Evolutionary conservation across 2,797 vertebrate genomes (phyloP), one percentile per base, ranked within the genome.

Genomic region (Parotocinclus haroldoi): DNA sequence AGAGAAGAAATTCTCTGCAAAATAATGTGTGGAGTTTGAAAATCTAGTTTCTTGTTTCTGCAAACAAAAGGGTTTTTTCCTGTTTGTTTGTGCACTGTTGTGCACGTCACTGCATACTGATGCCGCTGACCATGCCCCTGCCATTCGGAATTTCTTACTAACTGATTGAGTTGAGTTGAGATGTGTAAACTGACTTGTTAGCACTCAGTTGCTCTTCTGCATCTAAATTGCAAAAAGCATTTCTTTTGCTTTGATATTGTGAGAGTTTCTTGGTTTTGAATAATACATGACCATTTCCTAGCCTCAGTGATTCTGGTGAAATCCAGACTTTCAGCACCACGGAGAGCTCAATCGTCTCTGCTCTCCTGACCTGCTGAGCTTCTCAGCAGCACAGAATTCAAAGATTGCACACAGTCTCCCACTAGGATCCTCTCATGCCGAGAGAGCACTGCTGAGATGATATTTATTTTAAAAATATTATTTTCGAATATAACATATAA

Each of bases 311-410:
- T 83, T 80, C 80, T 80, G 71, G 73, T 78, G 68, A 82, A 85
- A 76, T 76, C 65, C 57, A 63, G 76, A 51, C 75, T 81, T 87
- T 90, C 90, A 92, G 90, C 79, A 91, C 90, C 89, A 89, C 58
- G 88, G 90, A 91, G 85, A 91, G 89, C 87, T 63, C 74, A 48
- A 19, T n/a, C 44, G 8, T 44, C n/a, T 3, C 37, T 11, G 17
- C 51, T 42, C 56, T 39, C 7, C 27, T 11, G 38, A 66, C 63
- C 69, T 58, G 58, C 58, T 42, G 57, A 53, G 61, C 56, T 72
- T 63, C 49, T 48, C 61, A 58, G 71, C 57, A 17, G 56, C 60
- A 8, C 42, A 17, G 4, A 58, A 76, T 55, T 50, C 65, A 66
- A 49, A 53, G 40, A 58, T 58, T 67, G 38, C 69, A 54, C 12